Percentiles rank a stretch among this genome's conserved stretches.
phyloP scores from a whole-genome alignment of 2,113 vertebrate genomes.

The Dascyllus trimaculatus region DNA sequence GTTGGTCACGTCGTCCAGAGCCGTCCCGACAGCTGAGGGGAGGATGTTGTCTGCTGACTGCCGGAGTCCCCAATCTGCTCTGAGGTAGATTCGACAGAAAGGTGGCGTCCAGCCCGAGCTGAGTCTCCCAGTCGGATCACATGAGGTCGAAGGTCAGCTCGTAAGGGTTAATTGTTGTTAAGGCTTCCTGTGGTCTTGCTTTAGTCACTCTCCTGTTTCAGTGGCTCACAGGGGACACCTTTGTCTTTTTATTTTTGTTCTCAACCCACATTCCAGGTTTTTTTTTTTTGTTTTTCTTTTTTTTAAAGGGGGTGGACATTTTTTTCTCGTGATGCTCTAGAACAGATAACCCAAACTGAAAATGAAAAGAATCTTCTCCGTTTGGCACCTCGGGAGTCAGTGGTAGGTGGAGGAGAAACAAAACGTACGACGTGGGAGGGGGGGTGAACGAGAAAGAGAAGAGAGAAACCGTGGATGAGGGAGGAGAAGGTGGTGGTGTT shows the following conservation, averaged over 20 bases:
- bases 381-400: conserved; percentile 90
- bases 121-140: conserved; percentile 13
- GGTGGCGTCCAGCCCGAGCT: conserved; percentile 48
- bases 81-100: conserved; percentile 78
- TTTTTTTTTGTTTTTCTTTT: neutral
- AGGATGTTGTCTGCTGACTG: neutral
- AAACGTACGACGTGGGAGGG: conserved; percentile 53
- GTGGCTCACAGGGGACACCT: conserved; percentile 53
- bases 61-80: conserved; percentile 75
- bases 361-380: conserved; percentile 79
- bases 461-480: neutral
- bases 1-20: conserved; percentile 31
- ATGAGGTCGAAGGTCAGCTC: conserved; percentile 64
- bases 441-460: conserved; percentile 20
- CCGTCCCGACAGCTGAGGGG: conserved; percentile 2
- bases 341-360: conserved; percentile 51
- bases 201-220: conserved; percentile 55
- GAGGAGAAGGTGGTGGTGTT: neutral
- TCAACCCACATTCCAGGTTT: conserved; percentile 79
- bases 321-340: conserved; percentile 39
- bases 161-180: conserved; percentile 75
- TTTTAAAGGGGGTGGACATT: conserved; percentile 60
- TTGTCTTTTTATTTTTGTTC: conserved; percentile 46
- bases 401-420: conserved; percentile 51
- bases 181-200: conserved; percentile 89